These are phyloP conservation scores for Chrysolina oricalcia DNA, from an alignment of 2,888 invertebrate genomes.

Conservation along the genomic window DNA sequence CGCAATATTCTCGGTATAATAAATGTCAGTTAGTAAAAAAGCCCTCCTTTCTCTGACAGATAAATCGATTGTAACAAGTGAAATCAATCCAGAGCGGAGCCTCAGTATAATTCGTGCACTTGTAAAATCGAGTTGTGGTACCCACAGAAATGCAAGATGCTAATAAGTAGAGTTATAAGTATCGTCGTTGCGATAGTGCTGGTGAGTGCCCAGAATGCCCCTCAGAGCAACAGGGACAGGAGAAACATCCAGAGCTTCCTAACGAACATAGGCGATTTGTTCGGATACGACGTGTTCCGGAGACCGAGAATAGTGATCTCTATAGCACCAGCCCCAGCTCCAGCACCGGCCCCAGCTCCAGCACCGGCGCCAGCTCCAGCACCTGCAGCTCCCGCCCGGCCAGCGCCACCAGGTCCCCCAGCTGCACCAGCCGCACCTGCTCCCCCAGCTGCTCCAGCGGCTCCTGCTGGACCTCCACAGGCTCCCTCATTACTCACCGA, in stretches of 20 bases:
- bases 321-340: slow-evolving; percentile 46
- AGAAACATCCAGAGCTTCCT: slow-evolving; percentile 68
- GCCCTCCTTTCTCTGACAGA: slow-evolving; percentile 63
- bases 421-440: slow-evolving; percentile 39
- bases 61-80: slow-evolving; percentile 65
- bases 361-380: slow-evolving; percentile 49
- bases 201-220: slow-evolving; percentile 45
- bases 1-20: slow-evolving; percentile 63
- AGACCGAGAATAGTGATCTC: slow-evolving; percentile 55
- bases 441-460: slow-evolving; percentile 53
- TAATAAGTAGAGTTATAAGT: slow-evolving; percentile 54
- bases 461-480: slow-evolving; percentile 52
- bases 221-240: slow-evolving; percentile 59
- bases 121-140: slow-evolving; percentile 43
- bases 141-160: slow-evolving; percentile 59
- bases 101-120: slow-evolving; percentile 62
- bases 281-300: slow-evolving; percentile 70
- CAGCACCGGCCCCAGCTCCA: slow-evolving; percentile 52
- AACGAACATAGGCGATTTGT: slow-evolving; percentile 68
- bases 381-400: slow-evolving; percentile 53
- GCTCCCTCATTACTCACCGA: slow-evolving; percentile 65
- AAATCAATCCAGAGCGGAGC: slow-evolving; percentile 60
- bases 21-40: slow-evolving; percentile 61
- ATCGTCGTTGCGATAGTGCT: slow-evolving; percentile 41
- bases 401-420: slow-evolving; percentile 49